phyloP scores from a whole-genome alignment of 2,888 invertebrate genomes.

The Neocrepidodera transversa region DNA sequence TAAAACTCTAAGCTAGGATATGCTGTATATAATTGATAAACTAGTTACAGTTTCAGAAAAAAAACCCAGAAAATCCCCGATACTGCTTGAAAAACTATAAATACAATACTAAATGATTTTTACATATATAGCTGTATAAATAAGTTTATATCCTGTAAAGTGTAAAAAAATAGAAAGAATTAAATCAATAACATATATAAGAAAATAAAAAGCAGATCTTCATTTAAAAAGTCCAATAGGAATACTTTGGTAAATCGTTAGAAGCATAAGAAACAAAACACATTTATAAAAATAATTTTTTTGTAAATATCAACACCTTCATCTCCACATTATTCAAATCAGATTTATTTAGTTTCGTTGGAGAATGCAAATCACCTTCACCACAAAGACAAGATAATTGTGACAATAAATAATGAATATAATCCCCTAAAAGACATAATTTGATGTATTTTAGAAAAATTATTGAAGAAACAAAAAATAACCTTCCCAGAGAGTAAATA shows the following conservation, averaged over 20 bases:
- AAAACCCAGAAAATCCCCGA: background rate
- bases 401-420: no score
- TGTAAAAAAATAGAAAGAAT: constrained; percentile 34
- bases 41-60: no score
- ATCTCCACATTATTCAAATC: no score
- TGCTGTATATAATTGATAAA: no score
- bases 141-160: constrained; percentile 33
- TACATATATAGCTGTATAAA: constrained; percentile 30
- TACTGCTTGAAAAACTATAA: background rate
- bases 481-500: no score
- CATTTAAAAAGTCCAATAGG: constrained; percentile 45
- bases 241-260: constrained; percentile 54
- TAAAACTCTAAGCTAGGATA: no score
- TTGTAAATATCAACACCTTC: constrained; percentile 25
- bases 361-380: no score
- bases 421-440: no score
- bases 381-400: no score
- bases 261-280: constrained; percentile 33
- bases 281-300: background rate
- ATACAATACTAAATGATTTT: constrained; percentile 17
- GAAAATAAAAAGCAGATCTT: constrained; percentile 35
- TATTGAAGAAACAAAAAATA: no score
- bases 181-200: constrained; percentile 18
- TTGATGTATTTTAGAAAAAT: no score
- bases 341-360: no score